Percentiles rank a stretch among this genome's conserved stretches.
Conservation (phyloP, 2,113 vertebrate species). For the Poeciliopsis turrubarensis region DNA sequence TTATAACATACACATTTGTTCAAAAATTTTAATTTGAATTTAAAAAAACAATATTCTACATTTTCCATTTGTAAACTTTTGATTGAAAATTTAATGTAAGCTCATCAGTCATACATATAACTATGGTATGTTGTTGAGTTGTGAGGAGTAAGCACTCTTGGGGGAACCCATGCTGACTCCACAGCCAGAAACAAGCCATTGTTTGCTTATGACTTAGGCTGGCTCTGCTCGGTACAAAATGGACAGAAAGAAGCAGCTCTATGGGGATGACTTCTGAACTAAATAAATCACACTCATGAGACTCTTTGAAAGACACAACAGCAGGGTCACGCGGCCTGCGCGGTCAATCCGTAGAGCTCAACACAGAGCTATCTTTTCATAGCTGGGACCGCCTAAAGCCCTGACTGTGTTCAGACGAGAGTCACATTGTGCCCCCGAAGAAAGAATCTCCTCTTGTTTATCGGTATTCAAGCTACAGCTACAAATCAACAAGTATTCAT, state of each 20-base stretch:
- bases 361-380: constrained; percentile 73
- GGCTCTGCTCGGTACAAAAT: background rate
- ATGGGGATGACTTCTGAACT: constrained; percentile 52
- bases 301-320: constrained; percentile 56
- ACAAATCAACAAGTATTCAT: constrained; percentile 25
- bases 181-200: background rate
- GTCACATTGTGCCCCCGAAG: constrained; percentile 55
- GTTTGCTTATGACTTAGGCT: background rate
- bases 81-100: background rate
- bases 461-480: constrained; percentile 14
- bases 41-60: no score
- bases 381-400: constrained; percentile 49
- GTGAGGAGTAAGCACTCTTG: background rate
- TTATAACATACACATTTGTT: no score
- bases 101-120: background rate
- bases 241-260: constrained; percentile 46
- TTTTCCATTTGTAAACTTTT: background rate
- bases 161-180: background rate
- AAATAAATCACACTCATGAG: constrained; percentile 68
- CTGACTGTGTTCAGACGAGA: constrained; percentile 57
- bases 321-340: constrained; percentile 63
- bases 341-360: constrained; percentile 51
- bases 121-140: background rate
- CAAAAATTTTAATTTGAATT: no score
- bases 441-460: constrained; percentile 51